Percentiles rank a stretch among this genome's conserved stretches.
These are phyloP conservation scores for Cerastis rubricosa DNA, from an alignment of 2,888 invertebrate species.

Conservation along the genomic window DNA sequence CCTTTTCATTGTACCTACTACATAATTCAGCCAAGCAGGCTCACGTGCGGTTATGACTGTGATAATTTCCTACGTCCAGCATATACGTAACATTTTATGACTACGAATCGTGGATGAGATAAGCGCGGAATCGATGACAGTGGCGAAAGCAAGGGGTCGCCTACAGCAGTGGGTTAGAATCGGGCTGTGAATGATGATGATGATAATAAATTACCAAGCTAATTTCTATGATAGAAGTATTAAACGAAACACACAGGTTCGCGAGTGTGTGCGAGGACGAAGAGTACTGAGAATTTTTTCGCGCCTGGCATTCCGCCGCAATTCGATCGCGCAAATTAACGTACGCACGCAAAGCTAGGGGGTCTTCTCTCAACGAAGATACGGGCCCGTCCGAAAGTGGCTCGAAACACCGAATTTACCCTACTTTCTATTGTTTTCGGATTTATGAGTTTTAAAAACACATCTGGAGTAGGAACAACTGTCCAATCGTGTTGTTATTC, in stretches of 20 bases:
- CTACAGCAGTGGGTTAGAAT: slow-evolving; percentile 30
- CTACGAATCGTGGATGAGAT: slow-evolving; percentile 23
- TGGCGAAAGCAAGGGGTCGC: slow-evolving; percentile 21
- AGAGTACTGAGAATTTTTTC: slow-evolving; percentile 3
- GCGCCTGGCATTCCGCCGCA: background rate
- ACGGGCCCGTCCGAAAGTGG: too few relatives aligned
- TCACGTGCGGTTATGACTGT: background rate
- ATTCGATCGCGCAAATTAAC: slow-evolving; percentile 8
- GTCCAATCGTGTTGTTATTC: too few relatives aligned
- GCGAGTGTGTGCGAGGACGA: background rate
- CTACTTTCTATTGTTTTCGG: too few relatives aligned
- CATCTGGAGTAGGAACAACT: too few relatives aligned
- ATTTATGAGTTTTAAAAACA: too few relatives aligned
- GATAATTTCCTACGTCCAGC: background rate
- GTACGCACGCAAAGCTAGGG: slow-evolving; percentile 3
- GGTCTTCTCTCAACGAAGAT: too few relatives aligned
- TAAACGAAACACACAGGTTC: background rate
- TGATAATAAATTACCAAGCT: slow-evolving; percentile 4
- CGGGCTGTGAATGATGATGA: slow-evolving; percentile 49
- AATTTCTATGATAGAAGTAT: background rate
- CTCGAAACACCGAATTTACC: too few relatives aligned
- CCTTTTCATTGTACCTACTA: background rate
- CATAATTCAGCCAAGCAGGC: background rate
- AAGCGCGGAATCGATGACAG: slow-evolving; percentile 24
- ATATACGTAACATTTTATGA: slow-evolving; percentile 7